These are phyloP conservation scores for Ochropleura plecta DNA, from an alignment of 2,888 invertebrate genomes.

Conservation along the genomic window DNA sequence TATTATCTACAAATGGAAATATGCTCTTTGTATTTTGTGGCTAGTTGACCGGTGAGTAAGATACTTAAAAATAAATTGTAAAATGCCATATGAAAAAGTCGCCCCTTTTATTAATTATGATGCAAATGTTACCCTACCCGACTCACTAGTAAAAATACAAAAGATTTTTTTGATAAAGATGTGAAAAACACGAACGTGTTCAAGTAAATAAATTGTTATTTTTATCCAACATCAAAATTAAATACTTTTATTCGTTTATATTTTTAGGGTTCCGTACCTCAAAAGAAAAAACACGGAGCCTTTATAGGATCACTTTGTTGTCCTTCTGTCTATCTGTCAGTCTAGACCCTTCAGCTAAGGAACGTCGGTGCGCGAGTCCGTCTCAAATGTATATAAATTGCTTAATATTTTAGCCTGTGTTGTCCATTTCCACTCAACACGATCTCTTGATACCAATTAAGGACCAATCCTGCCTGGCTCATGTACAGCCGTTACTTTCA, in stretches of 20 bases:
- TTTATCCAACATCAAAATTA: neutral
- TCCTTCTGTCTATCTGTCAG: too few species aligned
- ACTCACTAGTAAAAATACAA: conserved; percentile 21
- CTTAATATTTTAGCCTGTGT: neutral
- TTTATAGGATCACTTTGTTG: too few species aligned
- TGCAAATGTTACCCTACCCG: conserved; percentile 5
- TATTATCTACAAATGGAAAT: neutral
- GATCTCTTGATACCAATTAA: neutral
- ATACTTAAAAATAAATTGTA: conserved; percentile 19
- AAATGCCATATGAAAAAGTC: neutral
- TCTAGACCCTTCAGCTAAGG: too few species aligned
- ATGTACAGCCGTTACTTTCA: too few species aligned
- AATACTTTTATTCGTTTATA: neutral
- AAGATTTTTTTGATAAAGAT: conserved; percentile 15
- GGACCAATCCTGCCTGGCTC: neutral
- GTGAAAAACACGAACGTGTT: conserved; percentile 12
- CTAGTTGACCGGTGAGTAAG: conserved; percentile 14
- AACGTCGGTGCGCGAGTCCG: too few species aligned
- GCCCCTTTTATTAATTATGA: neutral
- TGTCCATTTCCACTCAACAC: neutral
- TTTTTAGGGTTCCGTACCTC: neutral
- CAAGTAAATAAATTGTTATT: neutral
- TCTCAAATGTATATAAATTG: too few species aligned
- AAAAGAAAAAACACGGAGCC: too few species aligned
- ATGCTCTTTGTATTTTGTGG: neutral